Percentiles rank a stretch among this genome's conserved stretches.
phyloP scores from a whole-genome alignment of 2,797 vertebrate species.

The Bradypus variegatus region DNA sequence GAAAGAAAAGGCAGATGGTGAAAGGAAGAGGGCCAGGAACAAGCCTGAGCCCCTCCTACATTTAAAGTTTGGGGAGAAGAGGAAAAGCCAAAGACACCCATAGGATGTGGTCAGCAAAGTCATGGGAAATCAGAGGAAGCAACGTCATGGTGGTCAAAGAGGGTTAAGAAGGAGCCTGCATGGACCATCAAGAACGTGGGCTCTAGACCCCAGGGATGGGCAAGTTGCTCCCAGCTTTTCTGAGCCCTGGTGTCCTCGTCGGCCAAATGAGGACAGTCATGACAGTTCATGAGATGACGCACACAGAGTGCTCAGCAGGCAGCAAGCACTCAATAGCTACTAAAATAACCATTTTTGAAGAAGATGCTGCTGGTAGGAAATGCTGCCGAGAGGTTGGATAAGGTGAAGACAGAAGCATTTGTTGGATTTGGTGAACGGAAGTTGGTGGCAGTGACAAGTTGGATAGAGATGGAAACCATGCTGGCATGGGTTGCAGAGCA shows the following conservation, averaged over 20 bases:
- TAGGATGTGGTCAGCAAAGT: background rate
- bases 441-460: background rate
- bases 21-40: background rate
- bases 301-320: background rate
- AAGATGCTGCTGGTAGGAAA: background rate
- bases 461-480: background rate
- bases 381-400: background rate
- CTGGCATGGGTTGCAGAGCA: background rate
- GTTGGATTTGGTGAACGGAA: background rate
- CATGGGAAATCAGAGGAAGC: accelerated
- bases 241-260: background rate
- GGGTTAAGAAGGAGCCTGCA: background rate
- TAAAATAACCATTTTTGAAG: background rate
- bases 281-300: background rate
- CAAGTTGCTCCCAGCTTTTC: background rate
- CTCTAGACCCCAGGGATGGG: background rate
- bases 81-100: background rate
- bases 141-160: accelerated
- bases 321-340: background rate
- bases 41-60: background rate
- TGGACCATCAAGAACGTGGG: accelerated
- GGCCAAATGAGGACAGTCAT: background rate
- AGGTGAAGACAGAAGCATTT: background rate
- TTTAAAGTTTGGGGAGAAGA: background rate
- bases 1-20: background rate